Base-by-base conservation (phyloP, 2,113 vertebrate genomes). In the Callospermophilus lateralis region DNA sequence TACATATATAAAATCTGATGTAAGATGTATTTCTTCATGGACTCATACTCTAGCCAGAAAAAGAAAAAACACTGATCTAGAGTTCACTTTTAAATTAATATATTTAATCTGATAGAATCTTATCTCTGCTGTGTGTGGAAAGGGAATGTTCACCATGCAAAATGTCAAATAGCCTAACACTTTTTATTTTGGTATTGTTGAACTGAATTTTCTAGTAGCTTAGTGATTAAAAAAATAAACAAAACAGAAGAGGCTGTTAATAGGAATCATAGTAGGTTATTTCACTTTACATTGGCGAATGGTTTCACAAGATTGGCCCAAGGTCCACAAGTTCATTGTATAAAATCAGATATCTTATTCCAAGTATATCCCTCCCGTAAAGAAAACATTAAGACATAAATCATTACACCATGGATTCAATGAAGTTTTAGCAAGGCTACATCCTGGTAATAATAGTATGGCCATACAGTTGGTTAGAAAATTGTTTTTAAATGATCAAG, bases 241-340 rank as follows among this genome's bases (percentile, higher is more conserved):
- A 89, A 51, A 90, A 39, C 74, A 48, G 48, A 87, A 68, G 10
- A 67, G 3, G 24, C 0, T 78, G 51, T 78, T 84, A 39, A 15
- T 32, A 84, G 55, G 11, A 89, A 85, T 96, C 48, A 79, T 53
- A 88, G 58, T 74, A 84, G 51, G 24, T 85, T 37, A 85, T 51
- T 72, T 92, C 83, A 32, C 67, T 86, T 86, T 32, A 45, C 5
- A 83, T 42, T 63, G 76, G 28, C 73, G 70, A 85, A 72, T 74
- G 9, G 34, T 89, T 97, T 90, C 84, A 94, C 8, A 95, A 95
- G 53, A 92, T 55, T 92, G 81, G 65, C 65, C 42, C 84, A 89
- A 53, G 9, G 16, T 81, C 51, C 91, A 12, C 34, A 19, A 95
- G 24, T 90, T 86, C 15, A 88, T 94, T 61, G 45, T 42, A 15